Conservation (phyloP, 2,113 vertebrate species). For the Glaucidium brasilianum region DNA sequence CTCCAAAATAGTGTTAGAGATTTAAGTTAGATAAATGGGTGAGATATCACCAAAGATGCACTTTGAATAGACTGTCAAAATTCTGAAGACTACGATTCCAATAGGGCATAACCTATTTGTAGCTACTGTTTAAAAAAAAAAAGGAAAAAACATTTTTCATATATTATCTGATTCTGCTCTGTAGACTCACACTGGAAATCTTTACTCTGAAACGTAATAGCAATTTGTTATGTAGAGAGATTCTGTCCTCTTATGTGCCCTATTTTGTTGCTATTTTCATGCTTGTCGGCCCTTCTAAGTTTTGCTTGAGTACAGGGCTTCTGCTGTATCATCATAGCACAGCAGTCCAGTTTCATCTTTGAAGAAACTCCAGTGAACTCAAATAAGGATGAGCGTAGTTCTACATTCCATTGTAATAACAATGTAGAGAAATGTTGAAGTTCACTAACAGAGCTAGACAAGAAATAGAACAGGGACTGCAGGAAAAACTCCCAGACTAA, state of each 20-base stretch:
- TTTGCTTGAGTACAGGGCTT: background rate
- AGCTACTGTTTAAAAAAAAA: slow-evolving; percentile 66
- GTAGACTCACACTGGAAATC: background rate
- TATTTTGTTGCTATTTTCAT: background rate
- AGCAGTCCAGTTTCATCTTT: background rate
- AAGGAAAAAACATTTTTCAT: background rate
- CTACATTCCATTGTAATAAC: background rate
- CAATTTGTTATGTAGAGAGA: background rate
- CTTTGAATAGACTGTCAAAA: background rate
- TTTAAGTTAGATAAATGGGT: background rate
- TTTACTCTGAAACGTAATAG: background rate
- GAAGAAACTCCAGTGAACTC: background rate
- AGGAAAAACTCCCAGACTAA: background rate
- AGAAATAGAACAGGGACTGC: background rate
- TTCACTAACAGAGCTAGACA: background rate
- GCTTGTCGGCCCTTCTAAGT: background rate
- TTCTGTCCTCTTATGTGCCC: background rate
- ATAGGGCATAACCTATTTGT: slow-evolving; percentile 71
- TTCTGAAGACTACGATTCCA: slow-evolving; percentile 82
- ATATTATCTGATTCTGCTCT: background rate
- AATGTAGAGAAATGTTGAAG: background rate
- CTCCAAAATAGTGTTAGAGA: background rate
- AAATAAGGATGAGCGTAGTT: background rate
- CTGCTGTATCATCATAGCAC: background rate
- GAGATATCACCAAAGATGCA: background rate